Percentiles rank a stretch among this genome's conserved stretches.
These are phyloP conservation scores for Liodrosophila aerea DNA, from an alignment of 2,888 invertebrate species.

Conservation along the genomic window DNA sequence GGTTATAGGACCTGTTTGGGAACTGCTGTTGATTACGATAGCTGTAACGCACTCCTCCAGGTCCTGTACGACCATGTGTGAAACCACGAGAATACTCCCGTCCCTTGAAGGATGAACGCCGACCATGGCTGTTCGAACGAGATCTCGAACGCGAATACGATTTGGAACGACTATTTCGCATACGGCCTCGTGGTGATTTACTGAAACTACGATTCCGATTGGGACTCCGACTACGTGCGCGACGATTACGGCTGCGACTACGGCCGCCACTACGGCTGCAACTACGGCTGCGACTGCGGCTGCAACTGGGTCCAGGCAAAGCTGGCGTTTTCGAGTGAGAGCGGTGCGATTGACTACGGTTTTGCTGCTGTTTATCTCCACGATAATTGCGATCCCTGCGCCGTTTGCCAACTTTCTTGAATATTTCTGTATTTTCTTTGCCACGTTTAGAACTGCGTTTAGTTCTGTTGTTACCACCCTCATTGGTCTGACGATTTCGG, in stretches of 20 bases:
- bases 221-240: slow-evolving; percentile 37
- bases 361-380: slow-evolving; percentile 84
- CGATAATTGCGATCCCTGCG: slow-evolving; percentile 91
- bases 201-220: slow-evolving; percentile 23
- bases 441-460: slow-evolving; percentile 55
- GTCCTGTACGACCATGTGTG: slow-evolving; percentile 35
- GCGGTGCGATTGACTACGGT: slow-evolving; percentile 34
- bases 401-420: slow-evolving; percentile 91
- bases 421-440: slow-evolving; percentile 84
- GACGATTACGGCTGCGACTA: slow-evolving; percentile 34
- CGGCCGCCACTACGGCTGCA: slow-evolving; percentile 20
- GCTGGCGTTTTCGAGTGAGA: slow-evolving; percentile 33
- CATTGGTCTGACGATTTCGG: slow-evolving; percentile 17
- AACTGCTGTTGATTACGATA: slow-evolving; percentile 51
- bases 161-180: slow-evolving; percentile 57
- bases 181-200: slow-evolving; percentile 42
- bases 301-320: slow-evolving; percentile 39
- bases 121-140: slow-evolving; percentile 38
- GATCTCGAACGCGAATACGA: slow-evolving; percentile 62
- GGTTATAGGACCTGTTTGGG: slow-evolving; percentile 37
- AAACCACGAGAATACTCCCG: slow-evolving; percentile 24
- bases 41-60: slow-evolving; percentile 50
- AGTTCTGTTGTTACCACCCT: slow-evolving; percentile 46
- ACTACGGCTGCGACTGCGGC: slow-evolving; percentile 33
- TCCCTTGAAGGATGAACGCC: slow-evolving; percentile 18